Base-by-base conservation (phyloP, 2,797 vertebrate species). In the Triplophysa bombifrons region DNA sequence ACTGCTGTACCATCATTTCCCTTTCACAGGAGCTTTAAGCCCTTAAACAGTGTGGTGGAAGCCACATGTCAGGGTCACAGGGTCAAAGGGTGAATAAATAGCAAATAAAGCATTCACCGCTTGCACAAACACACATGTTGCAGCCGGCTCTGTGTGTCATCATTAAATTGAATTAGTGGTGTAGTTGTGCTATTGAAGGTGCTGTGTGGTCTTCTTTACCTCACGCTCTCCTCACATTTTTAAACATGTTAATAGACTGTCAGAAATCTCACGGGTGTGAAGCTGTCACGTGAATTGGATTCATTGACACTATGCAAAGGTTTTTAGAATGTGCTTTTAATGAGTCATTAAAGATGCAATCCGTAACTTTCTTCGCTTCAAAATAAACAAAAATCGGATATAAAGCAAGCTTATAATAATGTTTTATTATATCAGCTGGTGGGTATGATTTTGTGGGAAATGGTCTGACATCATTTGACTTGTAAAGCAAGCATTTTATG, bases 81-180 rank as follows among this genome's bases (percentile, higher is more conserved):
- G 78, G 74, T 65, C 70, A 67, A 73, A 80, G 51, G 51, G 78
- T 80, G 51, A 50, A 74, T 68, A 61, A 73, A 60, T 75, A 64
- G 63, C 16, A 78, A 69, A 74, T 80, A 70, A 83, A 76, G 55
- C 65, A 70, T 60, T 38, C 65, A 30, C 25, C 27, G 60, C 65
- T 53, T 70, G 61, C 27, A 70, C 70, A 73, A 80, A 63, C 46
- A 63, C 72, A 75, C 63, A 48, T 81, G 61, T 67, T 66, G 48
- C 69, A 56, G 64, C 38, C 58, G 27, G 22, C 53, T 25, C 27
- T 56, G 73, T 64, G n/a, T 64, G 61, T 48, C 63, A 38, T 64
- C 50, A 22, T 73, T 80, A 77, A 63, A 19, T 25, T 77, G 48
- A 77, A 77, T 77, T 20, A 74, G 67, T 50, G 22, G 17, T 46